Base-by-base conservation (phyloP, 2,888 invertebrate species). In the Caenorhabditis angaria region DNA sequence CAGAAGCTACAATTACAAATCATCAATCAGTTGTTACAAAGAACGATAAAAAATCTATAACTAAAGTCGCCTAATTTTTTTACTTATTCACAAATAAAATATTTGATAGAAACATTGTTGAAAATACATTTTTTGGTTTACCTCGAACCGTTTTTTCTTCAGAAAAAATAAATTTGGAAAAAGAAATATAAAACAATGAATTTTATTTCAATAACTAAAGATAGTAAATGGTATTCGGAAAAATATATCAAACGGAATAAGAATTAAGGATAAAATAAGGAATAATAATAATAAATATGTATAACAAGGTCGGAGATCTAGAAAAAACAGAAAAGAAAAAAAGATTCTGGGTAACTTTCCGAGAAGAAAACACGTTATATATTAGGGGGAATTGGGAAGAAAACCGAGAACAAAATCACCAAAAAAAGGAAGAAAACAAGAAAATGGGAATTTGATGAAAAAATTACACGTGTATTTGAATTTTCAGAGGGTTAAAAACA, bases 281-380 rank as follows among this genome's bases (percentile, higher is more conserved):
- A 41, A n/a, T n/a, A n/a, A n/a, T 14, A 41, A 41, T 41, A 41
- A 41, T 41, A 41, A 41, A 41, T 41, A 41, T 41, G 41, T 41
- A n/a, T n/a, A 41, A 41, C 41, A 41, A 41, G 41, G 41, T 27
- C 20, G 22, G 24, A 53, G 53, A 53, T 27, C 24, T 53, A 53
- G 27, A 53, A 53, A 2, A 53, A 53, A 27, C 10, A 27, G 20
- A 27, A 12, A 8, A 53, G 20, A 53, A 18, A n/a, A 10, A 53
- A 51, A 24, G 24, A 53, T n/a, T 12, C 10, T n/a, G 25, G 14
- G 53, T 18, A 27, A 27, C 12, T 27, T 27, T 53, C 14, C 3
- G 53, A 53, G 20, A 27, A 10, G 20, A 53, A 41, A 5, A 41
- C 41, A 18, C 41, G 41, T 41, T 41, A 41, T 41, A 14, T 41